Percentiles rank a stretch among this genome's conserved stretches.
These are phyloP conservation scores for Acrocephalus kingi DNA, from an alignment of 2,113 vertebrate genomes.

Conservation along the genomic window DNA sequence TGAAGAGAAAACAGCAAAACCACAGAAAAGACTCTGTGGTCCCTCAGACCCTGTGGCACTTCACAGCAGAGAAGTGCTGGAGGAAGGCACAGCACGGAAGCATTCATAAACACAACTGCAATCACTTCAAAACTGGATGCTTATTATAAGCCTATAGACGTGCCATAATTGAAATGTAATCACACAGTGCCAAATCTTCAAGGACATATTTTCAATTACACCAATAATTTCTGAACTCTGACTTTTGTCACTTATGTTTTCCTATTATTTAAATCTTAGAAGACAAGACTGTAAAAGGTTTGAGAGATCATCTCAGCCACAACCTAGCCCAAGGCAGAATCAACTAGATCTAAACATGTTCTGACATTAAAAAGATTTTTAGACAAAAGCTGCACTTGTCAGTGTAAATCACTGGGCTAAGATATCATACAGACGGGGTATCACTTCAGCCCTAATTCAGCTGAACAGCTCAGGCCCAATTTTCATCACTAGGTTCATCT, in stretches of 20 bases:
- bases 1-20: not conserved
- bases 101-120: not conserved
- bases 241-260: not conserved
- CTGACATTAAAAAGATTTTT: not conserved
- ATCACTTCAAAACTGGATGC: not conserved
- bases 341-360: not conserved
- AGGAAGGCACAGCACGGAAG: not conserved
- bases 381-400: not conserved
- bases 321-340: not conserved
- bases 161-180: not conserved
- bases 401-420: not conserved
- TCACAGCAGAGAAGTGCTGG: not conserved
- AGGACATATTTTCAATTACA: not conserved
- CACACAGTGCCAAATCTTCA: not conserved
- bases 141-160: not conserved
- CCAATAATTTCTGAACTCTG: not conserved
- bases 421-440: not conserved
- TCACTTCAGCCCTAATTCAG: not conserved
- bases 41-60: not conserved
- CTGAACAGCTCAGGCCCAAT: not conserved
- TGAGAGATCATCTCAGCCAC: not conserved
- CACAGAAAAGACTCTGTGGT: not conserved
- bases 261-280: not conserved
- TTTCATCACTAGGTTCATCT: not conserved
- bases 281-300: not conserved